Conservation (phyloP, 2,797 vertebrate genomes). For the Pseudotriccus pelzelni region DNA sequence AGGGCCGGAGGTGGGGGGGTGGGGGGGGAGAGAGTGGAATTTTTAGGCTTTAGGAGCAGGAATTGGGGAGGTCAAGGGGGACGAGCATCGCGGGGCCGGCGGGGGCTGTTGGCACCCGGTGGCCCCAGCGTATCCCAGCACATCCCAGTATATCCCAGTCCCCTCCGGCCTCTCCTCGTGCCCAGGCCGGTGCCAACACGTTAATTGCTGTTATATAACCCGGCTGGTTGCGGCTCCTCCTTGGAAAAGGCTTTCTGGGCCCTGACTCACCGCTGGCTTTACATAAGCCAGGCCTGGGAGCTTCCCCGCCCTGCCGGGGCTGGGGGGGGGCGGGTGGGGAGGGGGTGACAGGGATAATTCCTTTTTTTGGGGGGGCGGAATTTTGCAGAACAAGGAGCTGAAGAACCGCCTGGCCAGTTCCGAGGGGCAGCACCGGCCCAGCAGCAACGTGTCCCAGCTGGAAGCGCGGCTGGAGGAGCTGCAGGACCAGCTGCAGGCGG, state of each 20-base stretch:
- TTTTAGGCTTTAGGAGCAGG: background rate
- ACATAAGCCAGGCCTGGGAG: background rate
- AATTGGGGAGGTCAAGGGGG: fast-evolving
- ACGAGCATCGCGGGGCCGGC: background rate
- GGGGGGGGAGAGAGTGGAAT: background rate
- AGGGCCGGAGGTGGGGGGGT: too few relatives aligned
- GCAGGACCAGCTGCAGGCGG: conserved; percentile 84
- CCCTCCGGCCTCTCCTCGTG: background rate
- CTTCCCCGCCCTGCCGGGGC: background rate
- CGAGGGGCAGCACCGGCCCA: conserved; percentile 87
- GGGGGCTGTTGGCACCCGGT: too few relatives aligned
- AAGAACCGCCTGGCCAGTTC: conserved; percentile 85
- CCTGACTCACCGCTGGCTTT: background rate
- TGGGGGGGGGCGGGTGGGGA: fast-evolving
- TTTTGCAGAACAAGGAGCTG: conserved; percentile 88
- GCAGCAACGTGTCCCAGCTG: conserved; percentile 83
- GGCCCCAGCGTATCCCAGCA: too few relatives aligned
- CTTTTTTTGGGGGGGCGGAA: too few relatives aligned
- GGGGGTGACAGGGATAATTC: background rate
- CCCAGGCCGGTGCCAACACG: background rate
- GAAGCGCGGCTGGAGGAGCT: conserved; percentile 87
- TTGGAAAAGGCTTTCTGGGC: background rate
- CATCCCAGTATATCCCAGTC: background rate
- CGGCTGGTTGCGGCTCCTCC: background rate
- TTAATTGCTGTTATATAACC: conserved; percentile 19